These are phyloP conservation scores for Leucozona laternaria DNA, from an alignment of 2,888 invertebrate species.

Conservation along the genomic window DNA sequence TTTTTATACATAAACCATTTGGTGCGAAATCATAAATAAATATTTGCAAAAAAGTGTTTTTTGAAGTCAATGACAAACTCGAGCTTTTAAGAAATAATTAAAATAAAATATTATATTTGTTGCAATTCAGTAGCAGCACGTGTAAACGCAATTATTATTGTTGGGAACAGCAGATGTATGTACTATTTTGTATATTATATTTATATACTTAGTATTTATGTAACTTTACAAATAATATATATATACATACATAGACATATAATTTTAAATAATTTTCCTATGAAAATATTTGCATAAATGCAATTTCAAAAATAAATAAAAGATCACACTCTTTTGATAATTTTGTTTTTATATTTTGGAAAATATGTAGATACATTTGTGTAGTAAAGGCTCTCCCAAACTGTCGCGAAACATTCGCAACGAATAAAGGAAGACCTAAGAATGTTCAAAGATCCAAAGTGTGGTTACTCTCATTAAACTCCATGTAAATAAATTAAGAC, in stretches of 20 bases:
- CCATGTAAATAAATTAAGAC: too few relatives aligned
- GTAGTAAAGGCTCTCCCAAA: too few relatives aligned
- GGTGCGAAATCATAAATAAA: slow-evolving; percentile 39
- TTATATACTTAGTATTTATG: slow-evolving; percentile 49
- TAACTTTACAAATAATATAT: slow-evolving; percentile 42
- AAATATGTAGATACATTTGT: neutral
- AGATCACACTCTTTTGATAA: neutral
- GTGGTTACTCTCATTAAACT: too few relatives aligned
- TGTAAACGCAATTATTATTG: slow-evolving; percentile 37
- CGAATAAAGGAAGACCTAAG: too few relatives aligned
- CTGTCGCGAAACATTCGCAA: too few relatives aligned
- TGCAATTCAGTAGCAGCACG: slow-evolving; percentile 2
- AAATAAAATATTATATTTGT: slow-evolving; percentile 1
- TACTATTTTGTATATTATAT: slow-evolving; percentile 65
- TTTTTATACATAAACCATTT: slow-evolving; percentile 2
- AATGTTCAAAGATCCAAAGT: too few relatives aligned
- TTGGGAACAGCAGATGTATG: slow-evolving; percentile 12
- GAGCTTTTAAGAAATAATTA: neutral
- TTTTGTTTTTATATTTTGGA: neutral
- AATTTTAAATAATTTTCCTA: slow-evolving; percentile 49
- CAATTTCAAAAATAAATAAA: slow-evolving; percentile 8
- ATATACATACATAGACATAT: slow-evolving; percentile 18
- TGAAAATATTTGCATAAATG: slow-evolving; percentile 32
- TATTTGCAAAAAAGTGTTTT: neutral
- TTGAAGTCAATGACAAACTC: neutral